phyloP scores from a whole-genome alignment of 1,140 invertebrate genomes.

The Aphaenogaster rudis region DNA sequence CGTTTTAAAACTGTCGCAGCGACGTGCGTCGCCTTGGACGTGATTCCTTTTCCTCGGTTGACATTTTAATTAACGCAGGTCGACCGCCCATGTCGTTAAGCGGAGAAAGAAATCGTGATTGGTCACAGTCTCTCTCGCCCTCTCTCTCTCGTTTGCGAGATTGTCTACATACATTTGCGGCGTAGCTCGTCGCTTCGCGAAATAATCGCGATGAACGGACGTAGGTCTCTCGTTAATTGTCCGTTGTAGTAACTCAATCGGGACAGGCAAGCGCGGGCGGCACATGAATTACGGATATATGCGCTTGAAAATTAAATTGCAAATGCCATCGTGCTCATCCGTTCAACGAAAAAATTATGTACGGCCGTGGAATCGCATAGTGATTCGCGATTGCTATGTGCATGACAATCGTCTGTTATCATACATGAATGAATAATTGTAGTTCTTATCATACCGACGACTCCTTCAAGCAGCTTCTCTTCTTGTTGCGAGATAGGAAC shows the following conservation, averaged over 20 bases:
- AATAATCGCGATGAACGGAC: slow-evolving; percentile 63
- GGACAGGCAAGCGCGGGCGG: not conserved
- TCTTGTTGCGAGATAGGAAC: slow-evolving; percentile 57
- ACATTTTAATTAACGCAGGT: slow-evolving; percentile 60
- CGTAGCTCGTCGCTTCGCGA: not conserved
- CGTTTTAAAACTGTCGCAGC: slow-evolving; percentile 27
- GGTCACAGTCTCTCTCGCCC: slow-evolving; percentile 17
- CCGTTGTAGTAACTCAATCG: slow-evolving; percentile 66
- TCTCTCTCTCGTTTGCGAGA: not conserved
- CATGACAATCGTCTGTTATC: slow-evolving; percentile 4
- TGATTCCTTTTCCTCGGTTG: slow-evolving; percentile 33
- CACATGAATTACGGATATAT: slow-evolving; percentile 60
- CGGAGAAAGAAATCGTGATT: slow-evolving; percentile 29
- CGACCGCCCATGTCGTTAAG: not conserved
- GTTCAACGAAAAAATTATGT: not conserved
- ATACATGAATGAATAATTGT: not conserved
- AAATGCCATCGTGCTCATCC: slow-evolving; percentile 27
- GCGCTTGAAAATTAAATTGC: slow-evolving; percentile 55
- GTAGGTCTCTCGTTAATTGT: slow-evolving; percentile 66
- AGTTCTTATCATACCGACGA: not conserved
- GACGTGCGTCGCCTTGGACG: not conserved
- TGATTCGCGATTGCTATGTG: not conserved
- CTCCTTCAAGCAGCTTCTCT: not conserved
- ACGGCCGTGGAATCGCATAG: not conserved
- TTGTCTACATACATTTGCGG: slow-evolving; percentile 23